Conservation (phyloP, 2,113 vertebrate genomes). For the Gadus chalcogrammus region DNA sequence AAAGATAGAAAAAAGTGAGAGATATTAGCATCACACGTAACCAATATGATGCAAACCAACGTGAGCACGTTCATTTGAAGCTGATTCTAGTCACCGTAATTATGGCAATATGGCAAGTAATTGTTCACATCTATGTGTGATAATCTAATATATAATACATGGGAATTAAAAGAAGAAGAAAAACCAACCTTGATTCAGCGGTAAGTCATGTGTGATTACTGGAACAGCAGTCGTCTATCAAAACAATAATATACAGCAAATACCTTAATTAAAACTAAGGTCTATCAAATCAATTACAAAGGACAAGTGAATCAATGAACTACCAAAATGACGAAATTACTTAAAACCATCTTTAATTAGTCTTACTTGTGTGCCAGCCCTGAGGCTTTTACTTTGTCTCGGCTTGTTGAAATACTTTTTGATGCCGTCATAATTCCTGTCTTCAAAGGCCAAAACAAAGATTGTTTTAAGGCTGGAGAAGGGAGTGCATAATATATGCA, state of each 20-base stretch:
- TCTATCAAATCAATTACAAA: neutral
- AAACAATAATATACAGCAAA: neutral
- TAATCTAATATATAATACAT: too few species aligned
- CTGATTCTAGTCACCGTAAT: too few species aligned
- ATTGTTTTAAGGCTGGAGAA: conserved; percentile 33
- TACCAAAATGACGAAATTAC: neutral
- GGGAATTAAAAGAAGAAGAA: neutral
- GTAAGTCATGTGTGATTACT: neutral
- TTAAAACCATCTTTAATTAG: neutral
- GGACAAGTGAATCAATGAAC: neutral
- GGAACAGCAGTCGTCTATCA: conserved; percentile 4
- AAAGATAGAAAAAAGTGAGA: neutral
- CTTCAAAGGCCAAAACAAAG: conserved; percentile 41
- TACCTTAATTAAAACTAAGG: neutral
- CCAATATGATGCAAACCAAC: too few species aligned
- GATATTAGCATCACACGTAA: too few species aligned
- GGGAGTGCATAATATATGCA: conserved; percentile 22
- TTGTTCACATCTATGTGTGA: too few species aligned
- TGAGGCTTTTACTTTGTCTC: conserved; percentile 5
- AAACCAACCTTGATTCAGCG: conserved; percentile 18
- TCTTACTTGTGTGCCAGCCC: conserved; percentile 24
- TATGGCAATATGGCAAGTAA: too few species aligned
- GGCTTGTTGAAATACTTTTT: conserved; percentile 15
- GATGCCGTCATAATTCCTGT: conserved; percentile 31
- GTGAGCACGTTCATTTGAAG: too few species aligned